These are phyloP conservation scores for Echinops telfairi DNA, from an alignment of 2,113 vertebrate genomes.

Conservation along the genomic window DNA sequence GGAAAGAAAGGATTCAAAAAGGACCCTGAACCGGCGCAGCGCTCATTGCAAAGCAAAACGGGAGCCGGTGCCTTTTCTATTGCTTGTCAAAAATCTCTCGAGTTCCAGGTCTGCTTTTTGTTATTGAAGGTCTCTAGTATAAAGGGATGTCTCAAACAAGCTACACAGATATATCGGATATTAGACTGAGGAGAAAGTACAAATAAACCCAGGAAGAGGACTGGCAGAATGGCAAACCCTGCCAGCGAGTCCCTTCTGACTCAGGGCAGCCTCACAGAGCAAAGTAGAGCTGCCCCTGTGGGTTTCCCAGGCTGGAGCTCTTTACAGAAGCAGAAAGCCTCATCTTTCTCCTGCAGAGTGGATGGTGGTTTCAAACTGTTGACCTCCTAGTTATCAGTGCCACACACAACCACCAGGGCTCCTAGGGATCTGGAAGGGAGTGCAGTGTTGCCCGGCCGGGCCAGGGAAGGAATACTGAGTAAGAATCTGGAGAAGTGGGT, in stretches of 20 bases:
- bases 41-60: not conserved
- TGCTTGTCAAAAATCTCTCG: conserved; percentile 26
- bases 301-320: too few relatives aligned
- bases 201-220: not conserved
- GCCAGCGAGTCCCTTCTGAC: too few relatives aligned
- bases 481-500: not conserved
- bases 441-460: not conserved
- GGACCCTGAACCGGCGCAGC: not conserved
- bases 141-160: not conserved
- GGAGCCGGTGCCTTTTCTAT: not conserved
- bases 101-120: conserved; percentile 32
- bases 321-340: too few relatives aligned
- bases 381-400: too few relatives aligned
- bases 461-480: not conserved
- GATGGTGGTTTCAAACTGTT: too few relatives aligned
- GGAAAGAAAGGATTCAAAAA: conserved; percentile 1
- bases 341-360: too few relatives aligned
- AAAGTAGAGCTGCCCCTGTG: too few relatives aligned
- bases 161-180: not conserved
- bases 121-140: conserved; percentile 15
- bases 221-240: not conserved
- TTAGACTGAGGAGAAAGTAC: not conserved
- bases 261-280: too few relatives aligned
- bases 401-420: too few relatives aligned
- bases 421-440: not conserved